These are phyloP conservation scores for Todiramphus saurophagus DNA, from an alignment of 2,113 vertebrate genomes.

Conservation along the genomic window DNA sequence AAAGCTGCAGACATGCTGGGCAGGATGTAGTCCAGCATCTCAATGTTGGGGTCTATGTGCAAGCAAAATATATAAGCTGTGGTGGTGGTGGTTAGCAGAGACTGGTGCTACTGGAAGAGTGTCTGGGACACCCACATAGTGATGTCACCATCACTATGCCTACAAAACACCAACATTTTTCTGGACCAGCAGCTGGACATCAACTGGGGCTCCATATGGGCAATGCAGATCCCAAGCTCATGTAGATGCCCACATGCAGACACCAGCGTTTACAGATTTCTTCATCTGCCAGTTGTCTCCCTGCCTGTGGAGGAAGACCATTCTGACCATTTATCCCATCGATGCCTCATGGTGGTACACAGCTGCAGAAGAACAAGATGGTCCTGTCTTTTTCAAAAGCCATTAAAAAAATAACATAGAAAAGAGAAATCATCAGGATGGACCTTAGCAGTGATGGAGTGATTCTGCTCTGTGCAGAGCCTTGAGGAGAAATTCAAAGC, in stretches of 20 bases:
- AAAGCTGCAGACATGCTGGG: rapidly evolving
- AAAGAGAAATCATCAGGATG: neutral
- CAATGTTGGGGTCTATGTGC: rapidly evolving
- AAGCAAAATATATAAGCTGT: neutral
- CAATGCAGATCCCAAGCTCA: neutral
- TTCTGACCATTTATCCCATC: neutral
- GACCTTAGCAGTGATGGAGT: neutral
- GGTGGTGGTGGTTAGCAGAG: neutral
- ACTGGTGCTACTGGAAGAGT: neutral
- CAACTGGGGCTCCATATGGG: rapidly evolving
- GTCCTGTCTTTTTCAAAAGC: neutral
- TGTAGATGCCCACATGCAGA: neutral
- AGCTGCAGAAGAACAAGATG: neutral
- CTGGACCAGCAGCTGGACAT: neutral
- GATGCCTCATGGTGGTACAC: rapidly evolving
- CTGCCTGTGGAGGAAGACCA: rapidly evolving
- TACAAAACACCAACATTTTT: neutral
- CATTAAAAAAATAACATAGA: neutral
- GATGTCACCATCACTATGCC: neutral
- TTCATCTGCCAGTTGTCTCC: neutral
- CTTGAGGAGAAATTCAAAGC: neutral
- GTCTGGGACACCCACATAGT: too few relatives aligned
- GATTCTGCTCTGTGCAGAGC: neutral
- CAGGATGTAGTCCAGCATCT: neutral
- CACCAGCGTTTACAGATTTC: neutral